phyloP scores from a whole-genome alignment of 2,888 invertebrate genomes.

The Timema cristinae region DNA sequence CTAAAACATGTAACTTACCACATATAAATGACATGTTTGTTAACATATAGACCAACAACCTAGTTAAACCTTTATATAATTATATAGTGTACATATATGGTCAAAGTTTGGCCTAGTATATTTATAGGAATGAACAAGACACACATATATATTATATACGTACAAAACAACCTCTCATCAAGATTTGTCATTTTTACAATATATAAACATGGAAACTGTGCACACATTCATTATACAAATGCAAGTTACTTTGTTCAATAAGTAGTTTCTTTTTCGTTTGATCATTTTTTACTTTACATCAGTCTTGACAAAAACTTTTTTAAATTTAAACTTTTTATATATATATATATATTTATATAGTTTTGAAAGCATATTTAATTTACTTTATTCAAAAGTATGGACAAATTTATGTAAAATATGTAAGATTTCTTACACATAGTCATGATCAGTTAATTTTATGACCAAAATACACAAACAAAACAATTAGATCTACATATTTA shows the following conservation, averaged over 20 bases:
- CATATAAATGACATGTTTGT: too few species aligned
- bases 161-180: constrained; percentile 28
- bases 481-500: too few species aligned
- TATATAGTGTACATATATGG: too few species aligned
- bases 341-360: constrained; percentile 25
- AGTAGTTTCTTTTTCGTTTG: constrained; percentile 28
- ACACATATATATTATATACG: constrained; percentile 24
- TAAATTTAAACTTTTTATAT: constrained; percentile 25
- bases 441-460: too few species aligned
- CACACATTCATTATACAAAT: constrained; percentile 32
- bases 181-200: constrained; percentile 29
- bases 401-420: too few species aligned
- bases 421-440: too few species aligned
- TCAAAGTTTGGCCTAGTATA: too few species aligned
- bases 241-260: constrained; percentile 27
- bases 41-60: too few species aligned
- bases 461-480: too few species aligned
- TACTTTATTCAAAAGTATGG: too few species aligned
- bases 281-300: constrained; percentile 34
- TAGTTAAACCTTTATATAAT: too few species aligned
- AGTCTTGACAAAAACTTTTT: constrained; percentile 34
- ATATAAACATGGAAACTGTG: constrained; percentile 30
- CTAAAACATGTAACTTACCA: too few species aligned
- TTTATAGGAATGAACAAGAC: constrained; percentile 27
- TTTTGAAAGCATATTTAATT: constrained; percentile 14